A percentile compares a stretch with the other conserved stretches of the same genome.
Conservation (phyloP, 2,113 vertebrate genomes). For the Aplodontia rufa region DNA sequence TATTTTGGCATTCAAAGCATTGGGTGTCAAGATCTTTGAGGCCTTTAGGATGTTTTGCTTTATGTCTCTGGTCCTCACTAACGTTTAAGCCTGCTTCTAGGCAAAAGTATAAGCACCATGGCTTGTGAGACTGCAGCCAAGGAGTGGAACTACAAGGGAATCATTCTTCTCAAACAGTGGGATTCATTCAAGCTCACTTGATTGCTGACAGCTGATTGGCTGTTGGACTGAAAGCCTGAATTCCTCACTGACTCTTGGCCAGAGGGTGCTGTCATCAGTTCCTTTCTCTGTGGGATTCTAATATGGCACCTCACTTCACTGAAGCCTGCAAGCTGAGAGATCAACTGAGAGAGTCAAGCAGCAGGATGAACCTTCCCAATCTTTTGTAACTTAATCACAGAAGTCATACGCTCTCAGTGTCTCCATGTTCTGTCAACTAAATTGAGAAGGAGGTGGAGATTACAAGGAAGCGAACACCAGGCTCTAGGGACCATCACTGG, state of each 20-base stretch:
- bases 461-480: not conserved
- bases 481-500: not conserved
- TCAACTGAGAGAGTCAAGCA: not conserved
- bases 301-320: not conserved
- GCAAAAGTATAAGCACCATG: not conserved
- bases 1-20: not conserved
- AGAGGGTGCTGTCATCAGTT: not conserved
- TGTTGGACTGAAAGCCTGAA: not conserved
- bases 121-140: not conserved
- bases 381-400: not conserved
- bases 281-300: not conserved
- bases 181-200: not conserved
- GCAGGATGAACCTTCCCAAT: not conserved
- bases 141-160: not conserved
- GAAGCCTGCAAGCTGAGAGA: not conserved
- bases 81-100: not conserved
- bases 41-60: not conserved
- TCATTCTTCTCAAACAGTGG: not conserved
- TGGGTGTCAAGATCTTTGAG: not conserved
- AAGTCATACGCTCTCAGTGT: not conserved
- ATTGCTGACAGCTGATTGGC: not conserved
- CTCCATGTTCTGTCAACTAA: not conserved
- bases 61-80: not conserved
- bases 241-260: not conserved
- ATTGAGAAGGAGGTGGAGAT: not conserved